A percentile compares a stretch with the other conserved stretches of the same genome.
These are phyloP conservation scores for Cordilura impudica DNA, from an alignment of 2,888 invertebrate genomes.

Conservation along the genomic window DNA sequence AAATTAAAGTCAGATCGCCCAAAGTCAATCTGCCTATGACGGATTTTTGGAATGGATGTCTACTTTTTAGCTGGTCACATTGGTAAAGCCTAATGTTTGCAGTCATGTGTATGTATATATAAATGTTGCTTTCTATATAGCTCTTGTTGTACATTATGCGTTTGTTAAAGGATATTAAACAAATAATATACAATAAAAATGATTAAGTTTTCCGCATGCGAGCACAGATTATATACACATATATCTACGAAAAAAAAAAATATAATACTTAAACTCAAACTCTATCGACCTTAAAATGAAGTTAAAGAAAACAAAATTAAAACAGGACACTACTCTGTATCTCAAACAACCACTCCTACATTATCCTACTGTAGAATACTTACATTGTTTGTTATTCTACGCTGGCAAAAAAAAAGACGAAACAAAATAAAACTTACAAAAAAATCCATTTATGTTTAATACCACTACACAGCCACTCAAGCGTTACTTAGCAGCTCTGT, in stretches of 20 bases:
- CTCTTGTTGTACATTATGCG: not conserved
- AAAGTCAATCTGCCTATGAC: no score
- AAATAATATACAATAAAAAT: constrained; percentile 61
- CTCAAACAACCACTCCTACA: not conserved
- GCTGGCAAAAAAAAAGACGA: not conserved
- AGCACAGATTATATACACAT: constrained; percentile 58
- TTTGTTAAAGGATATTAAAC: constrained; percentile 59
- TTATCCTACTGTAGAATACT: constrained; percentile 18
- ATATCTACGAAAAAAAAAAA: constrained; percentile 18
- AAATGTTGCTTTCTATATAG: not conserved
- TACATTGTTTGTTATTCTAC: constrained; percentile 24
- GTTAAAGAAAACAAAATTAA: constrained; percentile 22
- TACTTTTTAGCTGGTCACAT: not conserved
- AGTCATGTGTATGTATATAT: not conserved
- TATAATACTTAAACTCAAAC: constrained; percentile 11
- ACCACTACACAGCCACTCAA: constrained; percentile 61
- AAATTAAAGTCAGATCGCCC: no score
- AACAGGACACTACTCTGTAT: constrained; percentile 41
- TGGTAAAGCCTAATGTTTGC: not conserved
- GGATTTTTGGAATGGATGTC: no score
- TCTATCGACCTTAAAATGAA: constrained; percentile 52
- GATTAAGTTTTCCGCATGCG: constrained; percentile 65
- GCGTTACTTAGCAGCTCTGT: constrained; percentile 47
- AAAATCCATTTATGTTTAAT: constrained; percentile 63
- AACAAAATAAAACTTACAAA: constrained; percentile 3